Base-by-base conservation (phyloP, 23 tunicate species). In the Trididemnum nubilum region DNA sequence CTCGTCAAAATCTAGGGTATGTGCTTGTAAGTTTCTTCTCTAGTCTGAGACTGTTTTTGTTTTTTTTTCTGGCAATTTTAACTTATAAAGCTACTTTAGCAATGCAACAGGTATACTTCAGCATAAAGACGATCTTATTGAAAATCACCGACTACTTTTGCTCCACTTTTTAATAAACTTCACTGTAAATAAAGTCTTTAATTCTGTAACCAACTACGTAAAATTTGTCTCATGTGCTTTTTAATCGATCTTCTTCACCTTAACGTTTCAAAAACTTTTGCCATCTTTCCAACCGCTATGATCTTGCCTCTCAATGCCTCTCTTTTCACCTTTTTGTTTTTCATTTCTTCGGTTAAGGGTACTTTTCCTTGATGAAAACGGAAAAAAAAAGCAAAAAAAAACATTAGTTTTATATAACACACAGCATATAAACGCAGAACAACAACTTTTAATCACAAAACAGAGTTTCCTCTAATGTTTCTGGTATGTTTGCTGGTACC, bases 281-380 rank as follows among this genome's bases (percentile, higher is more conserved):
- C 96, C 96, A 95, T 95, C 73, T 88, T 95, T 18, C 96, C 96
- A 54, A 95, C 96, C 37, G 99, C 99, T 0, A 61, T 9, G 2
- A 95, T 90, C 81, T 95, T 95, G n/a, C 50, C 39, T 44, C 89
- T 87, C 1, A 95, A 33, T 15, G 84, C 90, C 25, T 86, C 89
- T 51, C 77, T 31, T 66, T 85, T 72, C 25, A 26, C 30, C 36
- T 66, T 84, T 78, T 80, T 84, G 23, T 52, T 64, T 44, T 31
- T 60, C 64, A 32, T 29, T 37, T 85, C 88, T 34, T 82, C 86
- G 18, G 36, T 70, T 1, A 71, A 4, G 5, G 63, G 25, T 0
- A 28, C 35, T 12, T n/a, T n/a, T n/a, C n/a, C n/a, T n/a, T n/a
- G n/a, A n/a, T n/a, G n/a, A n/a, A n/a, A n/a, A 60, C 28, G 38